Evolutionary conservation across 2,113 vertebrate species (phyloP), one percentile per base, ranked within the genome.

Genomic region (Sapayoa aenigma): DNA sequence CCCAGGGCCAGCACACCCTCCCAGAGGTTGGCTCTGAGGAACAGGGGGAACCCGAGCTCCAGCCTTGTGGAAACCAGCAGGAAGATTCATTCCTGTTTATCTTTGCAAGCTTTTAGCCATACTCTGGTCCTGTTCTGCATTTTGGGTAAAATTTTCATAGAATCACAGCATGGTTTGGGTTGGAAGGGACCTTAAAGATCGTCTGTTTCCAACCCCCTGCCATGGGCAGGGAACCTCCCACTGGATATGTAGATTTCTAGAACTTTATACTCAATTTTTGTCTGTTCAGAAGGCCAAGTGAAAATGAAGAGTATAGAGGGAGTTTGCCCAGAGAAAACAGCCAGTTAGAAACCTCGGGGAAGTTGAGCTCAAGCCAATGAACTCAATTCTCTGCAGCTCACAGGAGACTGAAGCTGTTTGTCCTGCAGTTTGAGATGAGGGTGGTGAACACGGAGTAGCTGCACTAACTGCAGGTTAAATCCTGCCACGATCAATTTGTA

Each of bases 1-100:
- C 17, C 72, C 6, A 2, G 22, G 39, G 42, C 77, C 3, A 0
- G 8, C 4, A 9, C 65, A 39, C 31, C 23, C 4, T 16, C 67
- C 35, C 33, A 5, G 2, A 9, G n/a, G 12, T 9, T 39, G 14
- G 49, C 41, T 42, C 69, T 4, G 14, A 2, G 1, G 1, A 14
- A n/a, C 0, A 3, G 11, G 6, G 63, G 5, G 12, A n/a, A 6
- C 24, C 23, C 1, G 0, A 22, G n/a, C 21, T 67, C 63, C 65
- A 66, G 59, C n/a, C 11, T 1, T 3, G 50, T 2, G 37, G 74
- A 9, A 10, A 49, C 12, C 60, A 44, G 56, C 66, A 33, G 79
- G 23, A 55, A 21, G 23, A 4, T 23, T 12, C 25, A 3, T 11
- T 47, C 56, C 73, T 17, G 7, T 39, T 39, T 31, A 4, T 6